Evolutionary conservation across 1,140 invertebrate species (phyloP), one percentile per base, ranked within the genome.

Genomic region (Drosophila takahashii): DNA sequence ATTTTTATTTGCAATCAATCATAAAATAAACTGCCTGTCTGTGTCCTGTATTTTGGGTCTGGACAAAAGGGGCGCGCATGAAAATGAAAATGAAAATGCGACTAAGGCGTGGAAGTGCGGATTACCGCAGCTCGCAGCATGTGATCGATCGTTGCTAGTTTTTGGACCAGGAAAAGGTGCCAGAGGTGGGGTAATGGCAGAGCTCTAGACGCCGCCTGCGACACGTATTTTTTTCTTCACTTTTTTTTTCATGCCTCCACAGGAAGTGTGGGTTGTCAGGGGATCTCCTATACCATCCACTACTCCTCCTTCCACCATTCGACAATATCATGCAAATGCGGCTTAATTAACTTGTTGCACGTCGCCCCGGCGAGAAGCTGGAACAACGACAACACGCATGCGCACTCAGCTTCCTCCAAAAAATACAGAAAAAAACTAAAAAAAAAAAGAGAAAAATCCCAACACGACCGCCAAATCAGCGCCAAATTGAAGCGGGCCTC

Each of bases 1-100:
- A 87, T 89, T 89, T 89, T 89, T 89, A 89, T 89, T 89, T 89
- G 85, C 84, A 89, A 89, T 89, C 84, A 89, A 89, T 89, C 84
- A 89, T 89, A 89, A 89, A 89, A 80, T 87, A 87, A 87, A 87
- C 79, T 89, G 83, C 84, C 79, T 87, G 81, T 84, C 76, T 50
- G 42, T 60, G 66, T 77, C 60, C 65, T 58, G 58, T 78, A 47
- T 77, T 73, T 86, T 77, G 81, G 72, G 79, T 44, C 32, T 47
- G 41, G 70, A 71, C 79, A 84, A 79, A 87, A 89, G 79, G 84
- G 79, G 77, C 75, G 83, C 72, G 81, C 72, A 67, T 87, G 81
- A 86, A 86, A 86, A 86, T 86, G 81, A 67, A 37, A 37, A 75
- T 86, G 78, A 89, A 87, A 87, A 87, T 87, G 84, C 84, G 80